These are phyloP conservation scores for Lydus trimaculatus DNA, from an alignment of 2,888 invertebrate species.

Conservation along the genomic window DNA sequence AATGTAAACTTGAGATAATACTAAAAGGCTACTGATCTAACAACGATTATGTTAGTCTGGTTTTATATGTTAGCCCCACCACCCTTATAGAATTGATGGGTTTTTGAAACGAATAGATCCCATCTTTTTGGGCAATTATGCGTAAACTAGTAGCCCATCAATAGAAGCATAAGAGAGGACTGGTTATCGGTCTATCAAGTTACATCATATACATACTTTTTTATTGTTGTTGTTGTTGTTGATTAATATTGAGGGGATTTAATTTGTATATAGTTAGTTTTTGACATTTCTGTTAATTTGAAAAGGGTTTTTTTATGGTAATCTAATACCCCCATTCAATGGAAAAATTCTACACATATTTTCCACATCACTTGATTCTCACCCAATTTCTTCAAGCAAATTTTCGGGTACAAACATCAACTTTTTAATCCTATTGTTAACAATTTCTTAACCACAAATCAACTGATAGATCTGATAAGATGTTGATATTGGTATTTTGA, in stretches of 20 bases:
- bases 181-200: conserved; percentile 13
- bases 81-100: conserved; percentile 36
- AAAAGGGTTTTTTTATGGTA: neutral
- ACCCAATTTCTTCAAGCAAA: neutral
- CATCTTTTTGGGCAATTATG: conserved; percentile 57
- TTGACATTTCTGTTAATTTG: neutral
- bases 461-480: conserved; percentile 4
- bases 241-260: neutral
- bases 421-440: conserved; percentile 2
- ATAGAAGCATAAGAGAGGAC: conserved; percentile 13
- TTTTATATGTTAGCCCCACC: conserved; percentile 45
- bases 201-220: neutral
- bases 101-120: conserved; percentile 41
- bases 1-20: conserved; percentile 20
- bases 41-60: conserved; percentile 35
- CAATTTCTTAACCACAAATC: neutral
- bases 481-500: neutral
- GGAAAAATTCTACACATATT: neutral
- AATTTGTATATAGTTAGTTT: neutral
- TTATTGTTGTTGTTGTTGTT: neutral
- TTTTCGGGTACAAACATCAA: neutral
- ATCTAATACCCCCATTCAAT: neutral
- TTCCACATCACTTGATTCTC: neutral
- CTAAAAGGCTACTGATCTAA: conserved; percentile 28
- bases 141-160: conserved; percentile 50